Evolutionary conservation across 2,888 invertebrate species (phyloP).

Genomic region (Drosophila flavopinicola): DNA sequence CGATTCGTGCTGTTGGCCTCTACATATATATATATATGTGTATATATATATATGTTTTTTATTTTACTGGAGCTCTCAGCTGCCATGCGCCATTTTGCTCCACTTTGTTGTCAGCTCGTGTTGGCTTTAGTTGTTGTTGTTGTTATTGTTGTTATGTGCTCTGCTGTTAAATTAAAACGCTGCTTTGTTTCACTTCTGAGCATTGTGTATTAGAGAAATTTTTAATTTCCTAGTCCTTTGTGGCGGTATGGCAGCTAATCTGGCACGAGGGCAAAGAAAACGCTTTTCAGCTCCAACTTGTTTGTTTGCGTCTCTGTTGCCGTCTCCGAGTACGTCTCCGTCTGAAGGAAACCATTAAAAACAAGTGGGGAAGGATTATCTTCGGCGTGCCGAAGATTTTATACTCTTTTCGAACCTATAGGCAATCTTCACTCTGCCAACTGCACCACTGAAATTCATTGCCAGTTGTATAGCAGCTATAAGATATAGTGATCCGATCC

Average conservation of each 20-base stretch:
- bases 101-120: conserved; percentile 39
- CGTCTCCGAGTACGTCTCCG: too few species aligned
- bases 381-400: too few species aligned
- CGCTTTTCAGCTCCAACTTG: conserved; percentile 20
- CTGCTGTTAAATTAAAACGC: conserved; percentile 66
- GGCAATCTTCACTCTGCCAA: too few species aligned
- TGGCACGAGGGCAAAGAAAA: conserved; percentile 31
- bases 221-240: conserved; percentile 68
- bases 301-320: too few species aligned
- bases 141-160: conserved; percentile 28
- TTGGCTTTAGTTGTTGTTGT: conserved; percentile 14
- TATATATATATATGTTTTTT: background rate
- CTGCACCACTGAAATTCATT: too few species aligned
- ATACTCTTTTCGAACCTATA: too few species aligned
- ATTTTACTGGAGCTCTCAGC: conserved; percentile 2
- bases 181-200: conserved; percentile 69
- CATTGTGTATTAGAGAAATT: conserved; percentile 55
- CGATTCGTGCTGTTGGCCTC: conserved; percentile 22
- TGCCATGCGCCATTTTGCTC: conserved; percentile 28
- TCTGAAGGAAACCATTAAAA: conserved; percentile 57
- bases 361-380: too few species aligned
- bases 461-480: too few species aligned
- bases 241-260: conserved; percentile 60
- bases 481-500: too few species aligned
- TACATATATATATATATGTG: background rate